Evolutionary conservation across 2,888 invertebrate species (phyloP), one percentile per base, ranked within the genome.

Genomic region (Euclidia mi): DNA sequence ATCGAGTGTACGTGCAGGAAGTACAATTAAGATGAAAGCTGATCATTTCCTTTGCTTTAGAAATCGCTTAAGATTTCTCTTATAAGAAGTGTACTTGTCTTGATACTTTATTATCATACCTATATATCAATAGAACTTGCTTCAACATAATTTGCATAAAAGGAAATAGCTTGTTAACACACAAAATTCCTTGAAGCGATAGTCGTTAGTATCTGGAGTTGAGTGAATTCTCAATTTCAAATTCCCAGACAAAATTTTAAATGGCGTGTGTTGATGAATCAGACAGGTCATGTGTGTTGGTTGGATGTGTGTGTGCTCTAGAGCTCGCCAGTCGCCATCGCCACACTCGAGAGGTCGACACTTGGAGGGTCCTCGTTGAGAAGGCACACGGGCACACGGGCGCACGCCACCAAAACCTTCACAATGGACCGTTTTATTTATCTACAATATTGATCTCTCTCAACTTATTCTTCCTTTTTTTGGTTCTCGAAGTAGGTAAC

Each of bases 381-480:
- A 35, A 15, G 32, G n/a, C n/a, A n/a, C 25, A 2, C n/a, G 11
- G 42, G 68, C 67, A 53, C 63, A 60, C 58, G 61, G 63, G 71
- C 76, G 70, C 75, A 69, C 68, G 67, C 71, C 65, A 72, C 74
- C 71, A 69, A 71, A 71, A 75, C 76, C 77, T 81, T 84, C 81
- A 91, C 88, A 91, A 91, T 88, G 81, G 84, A 68, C 79, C 84
- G 81, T 85, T 85, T 84, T 87, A 86, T 87, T 90, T 90, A 91
- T 92, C 92, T 88, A 76, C 78, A 80, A 78, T 88, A 89, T 90
- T 85, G 89, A 92, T 91, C 91, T 92, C 78, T 67, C 81, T 81
- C 73, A 75, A 81, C 80, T 84, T 81, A 81, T 71, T 58, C 79
- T 84, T 79, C 83, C 85, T 82, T 85, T 84, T 83, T 85, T 79